These are phyloP conservation scores for Oxyruncus cristatus DNA, from an alignment of 2,113 vertebrate species.

Conservation along the genomic window DNA sequence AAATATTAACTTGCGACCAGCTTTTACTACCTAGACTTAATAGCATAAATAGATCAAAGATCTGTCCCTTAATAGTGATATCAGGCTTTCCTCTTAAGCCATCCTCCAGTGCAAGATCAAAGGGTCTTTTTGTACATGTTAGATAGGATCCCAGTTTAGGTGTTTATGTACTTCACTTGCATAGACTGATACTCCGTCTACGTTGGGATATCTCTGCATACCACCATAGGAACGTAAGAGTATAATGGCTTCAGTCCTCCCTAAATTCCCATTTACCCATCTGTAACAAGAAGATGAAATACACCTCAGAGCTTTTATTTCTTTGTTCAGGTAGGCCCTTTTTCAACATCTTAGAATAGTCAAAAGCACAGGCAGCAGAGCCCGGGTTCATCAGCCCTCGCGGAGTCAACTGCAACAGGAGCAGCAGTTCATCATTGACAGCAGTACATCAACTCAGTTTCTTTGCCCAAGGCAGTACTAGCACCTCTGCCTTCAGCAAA, in stretches of 20 bases:
- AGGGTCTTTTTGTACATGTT: background rate
- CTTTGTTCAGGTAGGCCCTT: background rate
- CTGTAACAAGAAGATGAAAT: background rate
- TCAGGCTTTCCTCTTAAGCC: background rate
- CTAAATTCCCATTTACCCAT: background rate
- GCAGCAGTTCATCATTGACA: background rate
- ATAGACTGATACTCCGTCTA: background rate
- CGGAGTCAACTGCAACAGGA: background rate
- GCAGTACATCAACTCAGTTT: background rate
- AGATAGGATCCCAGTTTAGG: background rate
- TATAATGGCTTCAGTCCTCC: background rate
- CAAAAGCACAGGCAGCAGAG: background rate
- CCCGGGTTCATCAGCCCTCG: background rate
- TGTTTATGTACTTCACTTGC: background rate
- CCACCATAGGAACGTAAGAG: background rate
- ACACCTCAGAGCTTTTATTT: background rate
- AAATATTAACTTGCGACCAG: background rate
- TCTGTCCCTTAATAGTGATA: background rate
- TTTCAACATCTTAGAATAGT: background rate
- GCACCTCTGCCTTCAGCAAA: background rate
- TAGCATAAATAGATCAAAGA: background rate
- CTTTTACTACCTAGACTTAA: background rate
- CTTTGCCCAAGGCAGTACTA: background rate
- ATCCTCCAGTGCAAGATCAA: background rate
- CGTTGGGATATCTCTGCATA: background rate